Conservation (phyloP, 2,797 vertebrate species). For the Melanogrammus aeglefinus region DNA sequence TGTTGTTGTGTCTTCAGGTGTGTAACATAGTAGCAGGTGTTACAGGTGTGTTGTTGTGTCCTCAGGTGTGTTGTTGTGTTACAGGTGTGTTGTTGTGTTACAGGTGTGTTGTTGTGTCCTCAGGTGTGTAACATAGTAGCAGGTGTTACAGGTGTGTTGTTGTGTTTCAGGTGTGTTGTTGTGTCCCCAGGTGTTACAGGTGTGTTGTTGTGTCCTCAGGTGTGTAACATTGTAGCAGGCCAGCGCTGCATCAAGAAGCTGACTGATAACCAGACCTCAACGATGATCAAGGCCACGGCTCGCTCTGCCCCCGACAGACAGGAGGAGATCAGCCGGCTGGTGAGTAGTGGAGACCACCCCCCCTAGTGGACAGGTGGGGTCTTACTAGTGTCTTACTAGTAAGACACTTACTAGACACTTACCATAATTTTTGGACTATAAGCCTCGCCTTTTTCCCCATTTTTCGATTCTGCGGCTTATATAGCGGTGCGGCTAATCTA, state of each 20-base stretch:
- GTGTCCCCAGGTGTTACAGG: constrained; percentile 81
- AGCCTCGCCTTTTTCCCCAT: too few species aligned
- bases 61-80: too few species aligned
- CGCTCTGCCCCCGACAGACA: constrained; percentile 95
- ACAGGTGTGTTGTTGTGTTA: too few species aligned
- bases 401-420: too few species aligned
- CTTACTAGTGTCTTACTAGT: too few species aligned
- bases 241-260: constrained; percentile 98
- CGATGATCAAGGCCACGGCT: constrained; percentile 99
- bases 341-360: constrained; percentile 65
- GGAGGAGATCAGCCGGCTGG: constrained; percentile 96
- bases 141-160: background rate
- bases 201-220: constrained; percentile 66
- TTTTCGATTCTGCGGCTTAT: too few species aligned
- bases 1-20: constrained; percentile 72
- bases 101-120: too few species aligned
- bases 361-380: constrained; percentile 11
- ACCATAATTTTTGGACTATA: too few species aligned
- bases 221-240: constrained; percentile 98
- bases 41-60: too few species aligned
- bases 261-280: constrained; percentile 98
- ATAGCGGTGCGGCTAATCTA: too few species aligned
- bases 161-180: constrained; percentile 63
- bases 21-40: constrained; percentile 96
- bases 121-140: too few species aligned